Base-by-base conservation (phyloP, 2,888 invertebrate genomes). In the Biston betularia region DNA sequence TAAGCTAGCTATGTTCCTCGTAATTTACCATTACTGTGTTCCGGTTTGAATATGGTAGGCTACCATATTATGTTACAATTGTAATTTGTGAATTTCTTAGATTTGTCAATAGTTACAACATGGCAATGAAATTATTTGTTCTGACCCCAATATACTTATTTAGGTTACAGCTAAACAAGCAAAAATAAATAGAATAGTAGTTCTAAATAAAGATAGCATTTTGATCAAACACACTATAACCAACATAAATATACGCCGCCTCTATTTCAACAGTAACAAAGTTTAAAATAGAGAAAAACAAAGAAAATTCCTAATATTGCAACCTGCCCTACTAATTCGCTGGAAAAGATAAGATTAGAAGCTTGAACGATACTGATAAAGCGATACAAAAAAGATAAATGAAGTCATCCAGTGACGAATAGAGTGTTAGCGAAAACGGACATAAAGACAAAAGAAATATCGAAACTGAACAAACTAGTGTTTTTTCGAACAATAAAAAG, bases 321-420 rank as follows among this genome's bases (percentile, higher is more conserved):
- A 85, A 85, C 88, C 82, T 90, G 91, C 81, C 89, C 92, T 85
- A 92, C 85, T 89, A 92, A 91, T 92, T 92, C 88, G 85, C 82
- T 81, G 80, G 79, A 87, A 80, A 44, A 82, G 93, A 93, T 93
- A 90, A 93, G 93, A 92, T 92, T 84, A 89, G 71, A 75, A 56
- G 73, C 76, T 79, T 79, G 79, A 80, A 80, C 80, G 75, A 74
- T 76, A 76, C 79, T 86, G 90, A 92, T 92, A 92, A 88, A 76
- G 69, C 71, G 74, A 75, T 79, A 79, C 74, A 76, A 70, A 69
- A 77, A 78, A 84, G 92, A 91, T 92, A 91, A 89, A 74, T 71
- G 68, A 76, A 83, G 80, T 80, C 87, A 83, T 70, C 79, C 89
- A 91, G 92, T 92, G 86, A 89, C 87, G 80, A 81, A 71, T 78